phyloP scores from a whole-genome alignment of 2,113 vertebrate genomes.

The Atractosteus spatula region DNA sequence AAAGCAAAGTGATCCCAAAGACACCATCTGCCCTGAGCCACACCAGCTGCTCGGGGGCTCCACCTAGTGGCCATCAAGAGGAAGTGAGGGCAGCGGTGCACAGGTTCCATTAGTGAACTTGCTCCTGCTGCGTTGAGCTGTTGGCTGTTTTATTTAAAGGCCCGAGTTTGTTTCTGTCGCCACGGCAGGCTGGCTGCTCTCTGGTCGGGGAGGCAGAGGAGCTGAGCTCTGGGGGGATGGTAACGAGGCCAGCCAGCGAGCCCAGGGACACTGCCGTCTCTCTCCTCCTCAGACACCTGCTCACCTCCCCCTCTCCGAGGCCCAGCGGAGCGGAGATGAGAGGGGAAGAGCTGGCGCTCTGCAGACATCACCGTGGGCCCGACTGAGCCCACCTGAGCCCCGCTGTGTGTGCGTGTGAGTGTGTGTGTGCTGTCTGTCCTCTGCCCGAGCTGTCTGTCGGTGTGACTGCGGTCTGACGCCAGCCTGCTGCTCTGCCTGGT shows the following conservation, averaged over 20 bases:
- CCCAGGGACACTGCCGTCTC: too few relatives aligned
- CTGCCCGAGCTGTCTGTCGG: slow-evolving; percentile 56
- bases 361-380: slow-evolving; percentile 46
- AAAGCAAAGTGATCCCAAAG: too few relatives aligned
- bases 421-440: slow-evolving; percentile 46
- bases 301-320: slow-evolving; percentile 27
- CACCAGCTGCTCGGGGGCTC: too few relatives aligned
- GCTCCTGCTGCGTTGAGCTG: background rate
- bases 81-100: background rate
- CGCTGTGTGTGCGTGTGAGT: slow-evolving; percentile 35
- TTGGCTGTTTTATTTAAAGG: background rate
- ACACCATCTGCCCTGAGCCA: too few relatives aligned
- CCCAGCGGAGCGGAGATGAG: slow-evolving; percentile 19
- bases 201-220: too few relatives aligned
- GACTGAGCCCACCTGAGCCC: slow-evolving; percentile 60
- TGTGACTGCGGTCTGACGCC: slow-evolving; percentile 43
- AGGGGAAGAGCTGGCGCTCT: slow-evolving; percentile 27
- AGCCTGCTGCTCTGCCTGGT: slow-evolving; percentile 31
- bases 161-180: too few relatives aligned
- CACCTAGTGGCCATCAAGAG: background rate
- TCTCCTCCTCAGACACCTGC: slow-evolving; percentile 41
- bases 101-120: background rate
- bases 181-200: too few relatives aligned
- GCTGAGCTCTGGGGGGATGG: too few relatives aligned
- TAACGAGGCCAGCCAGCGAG: too few relatives aligned